A percentile compares a stretch with the other conserved stretches of the same genome.
Conservation (phyloP, 2,113 vertebrate species). For the Myiozetetes cayanensis region DNA sequence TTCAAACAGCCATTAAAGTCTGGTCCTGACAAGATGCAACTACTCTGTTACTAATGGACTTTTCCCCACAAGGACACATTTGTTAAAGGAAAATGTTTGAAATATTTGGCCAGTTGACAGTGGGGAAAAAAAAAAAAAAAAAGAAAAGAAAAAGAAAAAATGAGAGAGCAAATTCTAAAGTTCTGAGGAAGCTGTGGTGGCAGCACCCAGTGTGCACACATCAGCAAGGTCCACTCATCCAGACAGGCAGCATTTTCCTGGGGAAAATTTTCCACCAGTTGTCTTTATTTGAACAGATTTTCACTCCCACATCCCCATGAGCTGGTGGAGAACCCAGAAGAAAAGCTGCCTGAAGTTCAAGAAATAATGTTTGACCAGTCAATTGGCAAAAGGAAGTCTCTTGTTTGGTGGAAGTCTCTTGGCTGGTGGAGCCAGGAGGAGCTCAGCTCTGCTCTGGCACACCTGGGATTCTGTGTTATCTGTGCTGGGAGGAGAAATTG, state of each 20-base stretch:
- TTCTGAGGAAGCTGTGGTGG: background rate
- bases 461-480: background rate
- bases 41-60: slow-evolving; percentile 50
- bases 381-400: background rate
- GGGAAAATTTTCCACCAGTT: background rate
- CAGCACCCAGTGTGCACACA: background rate
- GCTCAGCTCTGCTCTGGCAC: background rate
- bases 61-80: slow-evolving; percentile 53
- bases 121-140: background rate
- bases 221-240: background rate
- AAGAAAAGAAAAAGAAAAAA: background rate
- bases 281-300: background rate
- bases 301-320: rapidly evolving
- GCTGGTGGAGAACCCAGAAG: background rate
- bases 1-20: slow-evolving; percentile 66
- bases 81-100: slow-evolving; percentile 40
- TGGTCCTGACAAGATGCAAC: slow-evolving; percentile 59
- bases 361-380: background rate
- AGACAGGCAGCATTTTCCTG: background rate
- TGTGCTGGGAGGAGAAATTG: background rate
- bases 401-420: background rate
- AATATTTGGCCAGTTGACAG: slow-evolving; percentile 23
- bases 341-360: background rate
- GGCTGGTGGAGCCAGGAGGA: background rate
- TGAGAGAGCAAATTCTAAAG: slow-evolving; percentile 29